Base-by-base conservation (phyloP, 2,888 invertebrate species). In the Diplolepis rosae region DNA sequence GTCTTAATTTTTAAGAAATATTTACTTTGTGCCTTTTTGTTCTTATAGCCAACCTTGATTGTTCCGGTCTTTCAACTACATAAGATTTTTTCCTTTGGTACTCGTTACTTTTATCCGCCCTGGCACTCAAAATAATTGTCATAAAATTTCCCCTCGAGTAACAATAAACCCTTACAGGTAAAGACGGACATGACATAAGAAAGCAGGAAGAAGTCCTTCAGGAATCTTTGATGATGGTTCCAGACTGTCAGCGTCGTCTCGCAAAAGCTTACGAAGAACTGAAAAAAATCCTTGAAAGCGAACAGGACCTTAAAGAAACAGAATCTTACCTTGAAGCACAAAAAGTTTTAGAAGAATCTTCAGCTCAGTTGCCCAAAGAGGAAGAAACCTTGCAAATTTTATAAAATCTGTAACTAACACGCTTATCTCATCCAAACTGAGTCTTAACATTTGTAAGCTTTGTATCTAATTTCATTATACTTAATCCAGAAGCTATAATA, bases 221-320 rank as follows among this genome's bases (percentile, higher is more conserved):
- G 82, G 98, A 98, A 88, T 93, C 94, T 13, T 90, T 95, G 82
- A 95, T 96, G 95, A 97, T 98, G 96, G 92, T 98, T 72, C 97
- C 97, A 1, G 97, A 98, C 85, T 95, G 96, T 83, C 93, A 95
- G 83, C 92, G 95, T 81, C 92, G 96, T 89, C 91, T 92, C 74
- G 90, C 91, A 51, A 94, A 93, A 88, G 97, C 97, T 48, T 93
- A 90, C 82, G 92, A 93, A 48, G 95, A 96, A 74, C 91, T 98
- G 56, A 93, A 94, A 84, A 92, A 91, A 61, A 92, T 94, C 67
- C 85, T 96, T 71, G 92, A 93, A 71, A 92, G 92, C 1, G 96
- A 96, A 86, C 90, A 91, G 84, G 96, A 96, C 84, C 91, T 96
- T n/a, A 92, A 93, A 84, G 94, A 94, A 76, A 89, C 91, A 18